Base-by-base conservation (phyloP, 2,113 vertebrate genomes). In the Balaeniceps rex region DNA sequence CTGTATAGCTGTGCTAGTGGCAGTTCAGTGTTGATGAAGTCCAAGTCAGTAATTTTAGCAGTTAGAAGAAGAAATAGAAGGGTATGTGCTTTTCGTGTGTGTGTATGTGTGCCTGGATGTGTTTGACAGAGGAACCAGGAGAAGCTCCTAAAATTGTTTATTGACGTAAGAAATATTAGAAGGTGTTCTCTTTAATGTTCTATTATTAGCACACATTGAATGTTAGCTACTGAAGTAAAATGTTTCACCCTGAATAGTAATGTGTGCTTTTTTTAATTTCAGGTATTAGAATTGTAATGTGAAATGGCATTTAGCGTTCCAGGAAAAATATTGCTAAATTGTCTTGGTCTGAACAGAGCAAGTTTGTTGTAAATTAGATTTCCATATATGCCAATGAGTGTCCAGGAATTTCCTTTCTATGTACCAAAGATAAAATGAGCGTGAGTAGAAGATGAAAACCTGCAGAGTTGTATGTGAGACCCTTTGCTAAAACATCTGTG, bases 301-400 rank as follows among this genome's bases (percentile, higher is more conserved):
- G 40, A 79, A 91, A 57, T 61, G 28, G 18, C 33, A 19, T 80
- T 61, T 74, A 70, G 33, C 58, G 60, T 93, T 91, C 54, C 78
- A 93, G 87, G 78, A 83, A 33, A 79, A 85, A 44, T 22, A 25
- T 4, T 87, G 19, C 33, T 72, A 4, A 42, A 29, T 34, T 83
- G 40, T 38, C 71, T 15, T 42, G 31, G 19, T 65, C 65, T 12
- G 54, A 70, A 74, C 69, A 75, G 61, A 36, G 4, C 7, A 9
- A 46, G 38, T 19, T 61, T 49, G 23, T 78, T 76, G 34, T 75
- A 34, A 88, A 22, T 26, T 69, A 82, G 69, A 29, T 68, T 91
- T 80, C 74, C n/a, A 11, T 78, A 25, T 49, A 54, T 38, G 52
- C 47, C 66, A 76, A 0, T 1, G 5, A 88, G 46, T 0, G 0